Evolutionary conservation across 2,113 vertebrate genomes (phyloP).

Genomic region (Oryzias celebensis): DNA sequence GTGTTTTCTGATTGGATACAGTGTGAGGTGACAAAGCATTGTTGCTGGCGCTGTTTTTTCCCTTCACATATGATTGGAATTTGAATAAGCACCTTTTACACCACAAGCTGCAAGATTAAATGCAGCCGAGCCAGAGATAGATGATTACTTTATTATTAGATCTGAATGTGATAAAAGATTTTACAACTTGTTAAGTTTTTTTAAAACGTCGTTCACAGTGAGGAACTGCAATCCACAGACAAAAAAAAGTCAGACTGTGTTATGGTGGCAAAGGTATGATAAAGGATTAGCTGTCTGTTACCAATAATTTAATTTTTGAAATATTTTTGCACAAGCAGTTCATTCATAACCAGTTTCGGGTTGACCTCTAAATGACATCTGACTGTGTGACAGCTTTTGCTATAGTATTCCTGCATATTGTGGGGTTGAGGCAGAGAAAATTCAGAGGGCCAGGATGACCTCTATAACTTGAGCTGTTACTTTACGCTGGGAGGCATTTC

Average conservation of each 20-base stretch:
- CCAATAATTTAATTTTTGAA: too few species aligned
- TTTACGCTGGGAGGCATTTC: constrained; percentile 6
- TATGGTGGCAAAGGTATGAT: too few species aligned
- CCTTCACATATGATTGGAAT: constrained; percentile 17
- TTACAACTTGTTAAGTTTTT: neutral
- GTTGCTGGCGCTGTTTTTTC: constrained; percentile 38
- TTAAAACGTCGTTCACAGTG: neutral
- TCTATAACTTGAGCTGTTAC: constrained; percentile 26
- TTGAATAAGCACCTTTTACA: constrained; percentile 17
- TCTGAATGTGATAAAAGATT: neutral
- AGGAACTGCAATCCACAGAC: too few species aligned
- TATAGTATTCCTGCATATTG: too few species aligned
- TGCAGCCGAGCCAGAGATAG: constrained; percentile 2
- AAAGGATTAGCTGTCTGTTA: too few species aligned
- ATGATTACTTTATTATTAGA: neutral
- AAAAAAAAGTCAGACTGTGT: too few species aligned
- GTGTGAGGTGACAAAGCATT: constrained; percentile 35
- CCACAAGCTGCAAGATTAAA: neutral
- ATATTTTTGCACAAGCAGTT: too few species aligned
- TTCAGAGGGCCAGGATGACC: neutral
- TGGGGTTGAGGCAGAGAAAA: too few species aligned
- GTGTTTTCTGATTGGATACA: constrained; percentile 64
- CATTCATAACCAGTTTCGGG: too few species aligned
- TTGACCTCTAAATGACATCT: too few species aligned
- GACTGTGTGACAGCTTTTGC: too few species aligned